Percentiles rank a stretch among this genome's conserved stretches.
Evolutionary conservation across 2,113 vertebrate genomes (phyloP).

Genomic region (Zapus hudsonius): DNA sequence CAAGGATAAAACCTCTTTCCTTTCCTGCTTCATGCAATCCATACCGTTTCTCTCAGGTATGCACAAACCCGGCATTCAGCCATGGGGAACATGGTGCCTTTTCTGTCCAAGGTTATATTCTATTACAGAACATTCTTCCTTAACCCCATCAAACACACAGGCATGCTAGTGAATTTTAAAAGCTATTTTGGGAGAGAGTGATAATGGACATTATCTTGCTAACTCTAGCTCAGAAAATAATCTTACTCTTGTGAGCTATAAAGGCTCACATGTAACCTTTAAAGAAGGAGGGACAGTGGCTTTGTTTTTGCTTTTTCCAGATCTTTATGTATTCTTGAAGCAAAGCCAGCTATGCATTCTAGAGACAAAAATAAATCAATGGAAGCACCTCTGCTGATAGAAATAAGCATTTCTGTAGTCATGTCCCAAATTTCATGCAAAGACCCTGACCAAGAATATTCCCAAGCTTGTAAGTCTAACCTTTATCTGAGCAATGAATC

Average conservation of each 20-base stretch:
- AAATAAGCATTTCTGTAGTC: neutral
- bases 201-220: neutral
- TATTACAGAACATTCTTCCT: neutral
- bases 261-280: neutral
- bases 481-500: neutral
- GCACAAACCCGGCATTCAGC: neutral
- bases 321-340: neutral
- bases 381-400: neutral
- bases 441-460: neutral
- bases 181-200: neutral
- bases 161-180: neutral
- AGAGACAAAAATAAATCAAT: neutral
- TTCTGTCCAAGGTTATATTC: neutral
- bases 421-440: neutral
- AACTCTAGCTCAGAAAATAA: neutral
- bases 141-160: neutral
- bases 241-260: neutral
- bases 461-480: neutral
- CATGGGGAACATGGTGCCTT: neutral
- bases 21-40: neutral
- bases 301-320: conserved; percentile 13
- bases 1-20: neutral
- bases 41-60: neutral
- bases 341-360: neutral
- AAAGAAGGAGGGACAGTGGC: neutral